Evolutionary conservation across 2,888 invertebrate genomes (phyloP), one percentile per base, ranked within the genome.

Genomic region (Amitus sp.): DNA sequence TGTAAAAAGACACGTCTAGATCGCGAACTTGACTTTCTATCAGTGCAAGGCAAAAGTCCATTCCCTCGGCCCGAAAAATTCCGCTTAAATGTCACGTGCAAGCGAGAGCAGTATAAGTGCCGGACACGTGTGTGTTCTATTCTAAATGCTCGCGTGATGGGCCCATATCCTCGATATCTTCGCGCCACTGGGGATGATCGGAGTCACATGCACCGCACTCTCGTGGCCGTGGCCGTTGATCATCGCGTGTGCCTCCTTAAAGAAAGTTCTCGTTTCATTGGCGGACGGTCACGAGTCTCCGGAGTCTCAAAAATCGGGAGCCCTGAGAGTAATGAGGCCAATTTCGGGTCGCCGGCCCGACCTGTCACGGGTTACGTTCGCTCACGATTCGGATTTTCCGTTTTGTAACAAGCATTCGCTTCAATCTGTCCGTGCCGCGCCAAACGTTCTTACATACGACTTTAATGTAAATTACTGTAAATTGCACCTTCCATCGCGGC

Each of bases 21-120:
- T 66, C 62, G 62, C 60, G 60, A 62, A 55, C 58, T 61, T 55
- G 48, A 55, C 66, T 66, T 66, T 66, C 66, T 66, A 66, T 56
- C 63, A 53, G 50, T 56, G 58, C 45, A 60, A 56, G 63, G 61
- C 63, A 63, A 63, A 66, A 63, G 39, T 19, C 39, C 9, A 27
- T 7, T 42, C 19, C n/a, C 7, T 18, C 5, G 5, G 42, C 28
- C 15, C 18, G 2, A 17, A 52, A 52, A 52, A 45, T 42, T 53
- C 34, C 39, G 59, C 62, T 50, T 62, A 67, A 64, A 67, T 64
- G 59, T 59, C 64, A 64, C 62, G 62, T 60, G 66, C 64, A 67
- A 67, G 64, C 60, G 62, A 62, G 64, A 66, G 53, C 56, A 58
- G 63, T n/a, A 49, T 45, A 62, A 59, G n/a, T 49, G 48, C 27